Evolutionary conservation across 2,113 vertebrate species (phyloP).

Genomic region (Neopipo cinnamomea): DNA sequence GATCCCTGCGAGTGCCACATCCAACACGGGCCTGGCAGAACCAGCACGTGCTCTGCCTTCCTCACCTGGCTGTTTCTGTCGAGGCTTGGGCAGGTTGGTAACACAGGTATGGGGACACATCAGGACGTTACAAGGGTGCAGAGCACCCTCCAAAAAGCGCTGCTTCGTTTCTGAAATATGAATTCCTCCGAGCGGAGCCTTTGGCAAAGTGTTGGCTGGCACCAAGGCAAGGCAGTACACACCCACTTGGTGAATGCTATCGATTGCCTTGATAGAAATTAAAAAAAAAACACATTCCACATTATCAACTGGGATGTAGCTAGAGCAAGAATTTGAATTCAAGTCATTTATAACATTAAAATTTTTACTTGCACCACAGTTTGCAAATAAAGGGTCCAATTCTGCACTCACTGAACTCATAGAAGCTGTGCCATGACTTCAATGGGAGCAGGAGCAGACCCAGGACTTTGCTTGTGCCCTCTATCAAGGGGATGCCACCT

Average conservation of each 20-base stretch:
- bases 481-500: conserved; percentile 57
- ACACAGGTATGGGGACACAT: conserved; percentile 97
- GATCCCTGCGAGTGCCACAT: neutral
- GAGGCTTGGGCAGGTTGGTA: conserved; percentile 93
- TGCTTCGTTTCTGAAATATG: conserved; percentile 96
- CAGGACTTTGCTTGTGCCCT: conserved; percentile 51
- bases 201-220: conserved; percentile 95
- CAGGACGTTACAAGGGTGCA: conserved; percentile 93
- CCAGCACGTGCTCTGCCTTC: neutral
- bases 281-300: neutral
- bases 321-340: conserved; percentile 8
- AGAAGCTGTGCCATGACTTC: conserved; percentile 64
- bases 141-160: conserved; percentile 89
- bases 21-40: neutral
- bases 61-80: conserved; percentile 94
- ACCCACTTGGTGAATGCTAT: conserved; percentile 97
- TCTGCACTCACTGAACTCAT: conserved; percentile 69
- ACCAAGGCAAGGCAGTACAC: conserved; percentile 95
- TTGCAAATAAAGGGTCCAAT: conserved; percentile 65
- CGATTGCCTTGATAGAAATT: conserved; percentile 81
- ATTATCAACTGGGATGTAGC: neutral
- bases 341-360: conserved; percentile 2
- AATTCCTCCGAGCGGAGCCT: conserved; percentile 92
- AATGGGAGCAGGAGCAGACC: conserved; percentile 67
- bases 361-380: conserved; percentile 54